Conservation (phyloP, 2,888 invertebrate species). For the Pyralis farinalis region DNA sequence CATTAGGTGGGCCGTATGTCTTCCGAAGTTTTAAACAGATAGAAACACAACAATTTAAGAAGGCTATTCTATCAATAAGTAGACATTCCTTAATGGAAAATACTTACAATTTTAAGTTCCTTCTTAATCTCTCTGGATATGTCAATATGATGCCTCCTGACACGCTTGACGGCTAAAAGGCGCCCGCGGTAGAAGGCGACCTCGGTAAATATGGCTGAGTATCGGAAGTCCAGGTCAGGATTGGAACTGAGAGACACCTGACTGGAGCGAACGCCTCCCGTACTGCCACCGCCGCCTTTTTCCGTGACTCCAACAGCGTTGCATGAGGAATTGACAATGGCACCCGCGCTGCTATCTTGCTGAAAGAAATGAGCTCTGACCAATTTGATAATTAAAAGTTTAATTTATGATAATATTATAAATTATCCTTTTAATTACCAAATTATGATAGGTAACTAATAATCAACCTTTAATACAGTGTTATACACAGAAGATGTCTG, state of each 20-base stretch:
- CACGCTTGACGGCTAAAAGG: conserved; percentile 92
- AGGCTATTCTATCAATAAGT: too few relatives aligned
- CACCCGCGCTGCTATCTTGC: conserved; percentile 83
- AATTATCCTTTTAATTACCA: too few relatives aligned
- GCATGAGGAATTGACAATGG: conserved; percentile 90
- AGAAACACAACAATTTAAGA: too few relatives aligned
- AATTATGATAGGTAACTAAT: too few relatives aligned
- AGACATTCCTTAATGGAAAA: too few relatives aligned
- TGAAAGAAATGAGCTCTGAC: conserved; percentile 78
- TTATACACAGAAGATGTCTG: too few relatives aligned
- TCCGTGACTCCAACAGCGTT: conserved; percentile 82
- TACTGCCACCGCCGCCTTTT: conserved; percentile 53
- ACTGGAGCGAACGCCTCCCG: conserved; percentile 85
- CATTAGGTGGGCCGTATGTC: too few relatives aligned
- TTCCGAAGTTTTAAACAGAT: too few relatives aligned
- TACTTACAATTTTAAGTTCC: conserved; percentile 92
- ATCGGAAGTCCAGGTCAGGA: conserved; percentile 93
- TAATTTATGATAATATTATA: conserved; percentile 1
- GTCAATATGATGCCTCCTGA: conserved; percentile 92
- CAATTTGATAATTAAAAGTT: conserved; percentile 38
- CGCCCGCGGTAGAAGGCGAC: conserved; percentile 94
- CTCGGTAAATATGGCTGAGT: conserved; percentile 94
- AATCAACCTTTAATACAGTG: too few relatives aligned
- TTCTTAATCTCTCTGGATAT: conserved; percentile 95
- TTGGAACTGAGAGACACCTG: conserved; percentile 96